Percentiles rank a stretch among this genome's conserved stretches.
phyloP scores from a whole-genome alignment of 2,888 invertebrate genomes.

The Leptarthrus brevirostris region DNA sequence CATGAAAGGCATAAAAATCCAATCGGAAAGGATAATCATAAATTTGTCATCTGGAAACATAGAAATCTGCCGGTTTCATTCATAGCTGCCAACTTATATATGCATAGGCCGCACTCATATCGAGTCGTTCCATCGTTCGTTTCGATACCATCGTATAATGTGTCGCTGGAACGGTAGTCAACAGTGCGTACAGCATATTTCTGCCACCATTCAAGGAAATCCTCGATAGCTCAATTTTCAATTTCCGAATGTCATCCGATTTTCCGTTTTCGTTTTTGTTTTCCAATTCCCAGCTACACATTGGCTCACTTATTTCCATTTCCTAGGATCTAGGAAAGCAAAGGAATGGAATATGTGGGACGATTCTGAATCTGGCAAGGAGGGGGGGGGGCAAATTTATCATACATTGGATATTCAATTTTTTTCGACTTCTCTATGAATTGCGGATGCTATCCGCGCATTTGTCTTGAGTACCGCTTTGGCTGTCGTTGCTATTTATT shows the following conservation, averaged over 20 bases:
- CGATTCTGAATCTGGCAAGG: background rate
- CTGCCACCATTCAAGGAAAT: slow-evolving; percentile 50
- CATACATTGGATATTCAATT: slow-evolving; percentile 37
- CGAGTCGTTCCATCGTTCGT: background rate
- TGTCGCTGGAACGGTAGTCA: background rate
- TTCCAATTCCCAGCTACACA: slow-evolving; percentile 28
- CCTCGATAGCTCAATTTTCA: slow-evolving; percentile 54
- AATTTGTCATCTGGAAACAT: slow-evolving; percentile 52
- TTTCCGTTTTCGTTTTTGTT: slow-evolving; percentile 45
- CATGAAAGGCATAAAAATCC: slow-evolving; percentile 50
- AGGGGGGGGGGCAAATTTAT: slow-evolving; percentile 12
- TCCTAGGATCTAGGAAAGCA: background rate
- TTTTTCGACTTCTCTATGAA: slow-evolving; percentile 23
- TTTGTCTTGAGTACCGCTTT: slow-evolving; percentile 23
- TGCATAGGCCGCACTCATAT: slow-evolving; percentile 29
- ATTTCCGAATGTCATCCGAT: slow-evolving; percentile 54
- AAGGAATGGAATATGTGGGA: background rate
- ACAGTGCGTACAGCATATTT: slow-evolving; percentile 42
- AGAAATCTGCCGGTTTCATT: slow-evolving; percentile 11
- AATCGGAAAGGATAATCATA: slow-evolving; percentile 53
- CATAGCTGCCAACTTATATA: slow-evolving; percentile 23
- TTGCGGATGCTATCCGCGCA: slow-evolving; percentile 30
- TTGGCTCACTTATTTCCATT: slow-evolving; percentile 26
- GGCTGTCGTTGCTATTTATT: slow-evolving; percentile 9
- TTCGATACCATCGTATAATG: background rate